Percentiles rank a stretch among this genome's conserved stretches.
phyloP scores from a whole-genome alignment of 2,797 vertebrate genomes.

The Morelia viridis region DNA sequence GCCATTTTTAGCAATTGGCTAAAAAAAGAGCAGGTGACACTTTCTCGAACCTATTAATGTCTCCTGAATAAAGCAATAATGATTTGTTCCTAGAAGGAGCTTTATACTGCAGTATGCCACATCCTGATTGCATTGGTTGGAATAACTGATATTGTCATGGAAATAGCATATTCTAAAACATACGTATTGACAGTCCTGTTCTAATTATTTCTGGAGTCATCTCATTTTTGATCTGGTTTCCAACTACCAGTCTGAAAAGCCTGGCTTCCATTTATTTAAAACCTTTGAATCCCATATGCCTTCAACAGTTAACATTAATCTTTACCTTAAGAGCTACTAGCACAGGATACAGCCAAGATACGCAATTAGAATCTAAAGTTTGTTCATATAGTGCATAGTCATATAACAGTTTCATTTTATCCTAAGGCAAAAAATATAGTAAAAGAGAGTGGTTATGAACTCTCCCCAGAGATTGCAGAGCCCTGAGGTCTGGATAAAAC shows the following conservation, averaged over 20 bases:
- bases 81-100: neutral
- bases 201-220: constrained; percentile 25
- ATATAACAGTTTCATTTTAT: constrained; percentile 35
- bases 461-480: constrained; percentile 11
- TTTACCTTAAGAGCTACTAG: constrained; percentile 51
- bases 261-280: constrained; percentile 61
- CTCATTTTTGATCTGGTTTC: constrained; percentile 44
- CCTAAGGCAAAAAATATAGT: neutral
- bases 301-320: constrained; percentile 48
- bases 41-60: neutral
- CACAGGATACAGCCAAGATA: constrained; percentile 19
- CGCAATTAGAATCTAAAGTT: constrained; percentile 29
- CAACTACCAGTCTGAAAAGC: constrained; percentile 38
- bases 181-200: neutral
- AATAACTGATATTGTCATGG: neutral
- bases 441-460: constrained; percentile 25
- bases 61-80: neutral
- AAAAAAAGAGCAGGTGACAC: neutral
- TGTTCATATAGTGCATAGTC: neutral
- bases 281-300: constrained; percentile 38
- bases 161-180: neutral
- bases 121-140: neutral
- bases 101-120: neutral
- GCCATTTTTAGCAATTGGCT: neutral
- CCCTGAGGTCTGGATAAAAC: constrained; percentile 5